Evolutionary conservation across 2,113 vertebrate genomes (phyloP).

Genomic region (Gallinago media): DNA sequence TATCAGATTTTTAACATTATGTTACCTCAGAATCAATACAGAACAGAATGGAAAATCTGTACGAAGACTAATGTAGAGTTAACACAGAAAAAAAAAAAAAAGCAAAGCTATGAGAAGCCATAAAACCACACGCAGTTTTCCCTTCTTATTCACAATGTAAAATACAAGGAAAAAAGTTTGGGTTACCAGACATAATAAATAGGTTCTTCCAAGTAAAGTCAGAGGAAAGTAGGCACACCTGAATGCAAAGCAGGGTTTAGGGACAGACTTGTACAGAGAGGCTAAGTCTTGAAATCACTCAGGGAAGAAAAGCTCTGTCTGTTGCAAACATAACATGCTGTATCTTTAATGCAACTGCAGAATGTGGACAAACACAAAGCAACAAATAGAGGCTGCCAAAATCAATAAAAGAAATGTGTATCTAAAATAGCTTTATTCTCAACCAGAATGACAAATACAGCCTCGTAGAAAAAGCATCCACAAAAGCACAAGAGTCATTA

Average conservation of each 20-base stretch:
- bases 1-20: not conserved
- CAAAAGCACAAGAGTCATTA: not conserved
- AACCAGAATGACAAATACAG: not conserved
- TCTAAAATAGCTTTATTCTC: not conserved
- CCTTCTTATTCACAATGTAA: not conserved
- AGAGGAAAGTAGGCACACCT: not conserved
- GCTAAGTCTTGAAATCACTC: not conserved
- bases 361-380: not conserved
- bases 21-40: not conserved
- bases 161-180: not conserved
- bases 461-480: not conserved
- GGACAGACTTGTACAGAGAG: not conserved
- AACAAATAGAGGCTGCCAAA: not conserved
- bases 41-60: not conserved
- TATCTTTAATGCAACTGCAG: not conserved
- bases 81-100: not conserved
- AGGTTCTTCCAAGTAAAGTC: not conserved
- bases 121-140: rapidly evolving
- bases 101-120: not conserved
- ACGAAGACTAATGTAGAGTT: not conserved
- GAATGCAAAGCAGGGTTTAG: not conserved
- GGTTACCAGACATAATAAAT: not conserved
- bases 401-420: not conserved
- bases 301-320: not conserved
- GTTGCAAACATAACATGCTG: not conserved